phyloP scores from a whole-genome alignment of 1,140 invertebrate genomes.

The Periplaneta americana region DNA sequence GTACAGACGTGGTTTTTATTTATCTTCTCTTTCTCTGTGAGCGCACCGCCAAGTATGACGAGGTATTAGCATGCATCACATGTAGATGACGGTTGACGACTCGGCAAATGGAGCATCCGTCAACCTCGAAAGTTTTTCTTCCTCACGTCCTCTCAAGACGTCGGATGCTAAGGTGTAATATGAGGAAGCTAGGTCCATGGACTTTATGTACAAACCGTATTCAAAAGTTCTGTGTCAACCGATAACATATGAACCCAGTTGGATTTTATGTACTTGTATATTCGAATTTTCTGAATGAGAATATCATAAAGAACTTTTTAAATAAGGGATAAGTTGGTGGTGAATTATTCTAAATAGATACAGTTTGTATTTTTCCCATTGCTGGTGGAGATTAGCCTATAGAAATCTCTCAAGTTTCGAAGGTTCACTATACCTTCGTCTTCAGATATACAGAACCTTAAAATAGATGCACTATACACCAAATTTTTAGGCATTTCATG shows the following conservation, averaged over 20 bases:
- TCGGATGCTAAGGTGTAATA: not conserved
- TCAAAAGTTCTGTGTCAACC: not conserved
- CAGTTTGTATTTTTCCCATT: too few species aligned
- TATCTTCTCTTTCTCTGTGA: too few species aligned
- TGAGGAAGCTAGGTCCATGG: not conserved
- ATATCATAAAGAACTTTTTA: not conserved
- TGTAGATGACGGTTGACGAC: not conserved
- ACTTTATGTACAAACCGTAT: not conserved
- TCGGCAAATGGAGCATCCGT: not conserved
- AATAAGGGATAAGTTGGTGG: too few species aligned
- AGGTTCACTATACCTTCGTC: too few species aligned
- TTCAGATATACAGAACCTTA: too few species aligned
- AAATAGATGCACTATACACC: too few species aligned
- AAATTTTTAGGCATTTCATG: too few species aligned
- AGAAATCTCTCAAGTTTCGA: too few species aligned
- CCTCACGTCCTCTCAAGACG: not conserved
- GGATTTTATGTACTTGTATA: not conserved
- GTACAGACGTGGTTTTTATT: too few species aligned
- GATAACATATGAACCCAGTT: too few species aligned
- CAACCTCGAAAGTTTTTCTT: not conserved
- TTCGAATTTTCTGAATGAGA: not conserved
- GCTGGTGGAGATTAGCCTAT: too few species aligned
- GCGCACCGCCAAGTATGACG: not conserved
- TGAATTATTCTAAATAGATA: too few species aligned
- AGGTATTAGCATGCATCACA: not conserved